Conservation (phyloP, 2,888 invertebrate genomes). For the Orthonevra nobilis region DNA sequence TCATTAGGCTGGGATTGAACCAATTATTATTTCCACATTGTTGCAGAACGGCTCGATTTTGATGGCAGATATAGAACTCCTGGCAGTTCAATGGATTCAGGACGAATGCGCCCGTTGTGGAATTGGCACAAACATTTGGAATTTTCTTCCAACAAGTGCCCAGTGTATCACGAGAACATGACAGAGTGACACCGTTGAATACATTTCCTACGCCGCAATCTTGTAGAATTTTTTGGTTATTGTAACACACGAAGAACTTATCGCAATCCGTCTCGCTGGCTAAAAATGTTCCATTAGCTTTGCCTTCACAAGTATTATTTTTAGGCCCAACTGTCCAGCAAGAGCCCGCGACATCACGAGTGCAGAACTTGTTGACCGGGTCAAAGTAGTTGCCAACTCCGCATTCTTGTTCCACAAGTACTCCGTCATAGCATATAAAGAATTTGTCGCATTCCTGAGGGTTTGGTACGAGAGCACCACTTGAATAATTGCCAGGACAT, state of each 20-base stretch:
- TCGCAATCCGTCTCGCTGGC: constrained; percentile 38
- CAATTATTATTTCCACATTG: constrained; percentile 72
- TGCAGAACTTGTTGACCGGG: constrained; percentile 27
- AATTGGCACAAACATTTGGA: constrained; percentile 71
- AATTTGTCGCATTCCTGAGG: constrained; percentile 48
- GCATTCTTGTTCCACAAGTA: constrained; percentile 71
- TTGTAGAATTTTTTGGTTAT: constrained; percentile 24
- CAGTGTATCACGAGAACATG: constrained; percentile 50
- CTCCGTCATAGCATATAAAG: constrained; percentile 54
- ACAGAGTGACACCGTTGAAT: constrained; percentile 28
- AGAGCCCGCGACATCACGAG: constrained; percentile 28
- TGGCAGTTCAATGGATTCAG: constrained; percentile 73
- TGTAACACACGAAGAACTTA: constrained; percentile 49
- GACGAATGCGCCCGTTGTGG: constrained; percentile 73
- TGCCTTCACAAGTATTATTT: constrained; percentile 35
- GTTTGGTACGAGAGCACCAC: constrained; percentile 56
- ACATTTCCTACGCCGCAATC: constrained; percentile 52
- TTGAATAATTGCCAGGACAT: constrained; percentile 35
- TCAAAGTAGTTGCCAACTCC: constrained; percentile 75
- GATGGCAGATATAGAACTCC: constrained; percentile 73
- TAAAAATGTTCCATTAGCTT: constrained; percentile 38
- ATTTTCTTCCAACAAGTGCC: constrained; percentile 56
- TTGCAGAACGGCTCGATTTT: constrained; percentile 71
- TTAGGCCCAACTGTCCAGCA: constrained; percentile 35
- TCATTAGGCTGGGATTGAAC: constrained; percentile 65